Evolutionary conservation across 2,888 invertebrate species (phyloP).

Genomic region (Morinoia aosen): DNA sequence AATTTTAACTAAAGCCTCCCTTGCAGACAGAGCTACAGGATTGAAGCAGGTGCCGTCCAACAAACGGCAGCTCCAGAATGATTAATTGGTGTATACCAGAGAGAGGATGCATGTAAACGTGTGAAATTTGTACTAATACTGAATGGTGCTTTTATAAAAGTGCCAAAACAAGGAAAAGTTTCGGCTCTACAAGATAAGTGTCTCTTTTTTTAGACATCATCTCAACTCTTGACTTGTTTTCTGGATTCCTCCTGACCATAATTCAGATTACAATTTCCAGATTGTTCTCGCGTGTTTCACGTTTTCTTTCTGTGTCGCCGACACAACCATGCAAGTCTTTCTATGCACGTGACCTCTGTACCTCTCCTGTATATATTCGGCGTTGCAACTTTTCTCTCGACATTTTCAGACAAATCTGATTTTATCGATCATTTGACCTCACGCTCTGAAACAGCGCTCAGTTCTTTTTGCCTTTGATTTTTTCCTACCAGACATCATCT

Average conservation of each 20-base stretch:
- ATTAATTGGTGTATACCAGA: neutral
- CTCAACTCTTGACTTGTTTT: neutral
- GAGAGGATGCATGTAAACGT: neutral
- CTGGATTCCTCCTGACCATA: neutral
- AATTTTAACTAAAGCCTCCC: neutral
- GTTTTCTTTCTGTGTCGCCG: neutral
- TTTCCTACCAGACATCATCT: constrained; percentile 12
- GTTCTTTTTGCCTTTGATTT: neutral
- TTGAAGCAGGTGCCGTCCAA: neutral
- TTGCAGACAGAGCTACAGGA: neutral
- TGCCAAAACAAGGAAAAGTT: neutral
- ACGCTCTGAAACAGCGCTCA: constrained; percentile 9
- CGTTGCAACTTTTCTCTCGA: neutral
- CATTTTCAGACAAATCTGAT: constrained; percentile 3
- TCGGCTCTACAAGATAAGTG: neutral
- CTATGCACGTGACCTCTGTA: constrained; percentile 2
- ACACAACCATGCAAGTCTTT: neutral
- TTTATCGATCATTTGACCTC: constrained; percentile 9
- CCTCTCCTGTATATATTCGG: neutral
- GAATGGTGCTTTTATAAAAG: neutral
- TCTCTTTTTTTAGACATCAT: neutral
- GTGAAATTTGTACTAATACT: neutral
- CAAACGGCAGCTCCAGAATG: neutral
- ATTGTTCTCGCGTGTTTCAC: neutral
- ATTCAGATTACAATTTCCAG: neutral